A percentile compares a stretch with the other conserved stretches of the same genome.
These are phyloP conservation scores for Hoplostethus mediterraneus DNA, from an alignment of 2,797 vertebrate species.

Conservation along the genomic window DNA sequence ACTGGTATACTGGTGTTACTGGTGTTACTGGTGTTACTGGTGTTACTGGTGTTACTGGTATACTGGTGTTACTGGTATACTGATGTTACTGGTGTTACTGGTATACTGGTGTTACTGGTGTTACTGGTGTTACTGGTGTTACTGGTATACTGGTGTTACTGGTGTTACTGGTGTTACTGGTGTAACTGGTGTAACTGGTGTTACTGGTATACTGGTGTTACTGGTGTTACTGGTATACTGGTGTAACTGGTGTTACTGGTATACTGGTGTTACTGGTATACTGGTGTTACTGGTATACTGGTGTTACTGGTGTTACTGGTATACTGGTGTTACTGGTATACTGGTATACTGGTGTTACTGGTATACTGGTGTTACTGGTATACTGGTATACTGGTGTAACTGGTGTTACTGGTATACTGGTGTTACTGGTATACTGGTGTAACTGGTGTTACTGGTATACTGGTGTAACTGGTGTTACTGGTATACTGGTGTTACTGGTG, in stretches of 20 bases:
- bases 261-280: too few relatives aligned
- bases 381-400: slow-evolving; percentile 18
- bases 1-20: too few relatives aligned
- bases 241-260: background rate
- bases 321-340: background rate
- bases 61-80: background rate
- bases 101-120: too few relatives aligned
- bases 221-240: background rate
- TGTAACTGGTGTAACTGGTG: too few relatives aligned
- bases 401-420: background rate
- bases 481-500: background rate
- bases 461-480: slow-evolving; percentile 13
- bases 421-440: background rate
- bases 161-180: too few relatives aligned
- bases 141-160: background rate
- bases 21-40: too few relatives aligned
- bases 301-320: slow-evolving; percentile 14
- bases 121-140: slow-evolving; percentile 15
- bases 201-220: slow-evolving; percentile 20
- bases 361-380: too few relatives aligned
- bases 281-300: slow-evolving; percentile 1
- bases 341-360: too few relatives aligned
- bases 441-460: background rate
- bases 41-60: slow-evolving; percentile 11
- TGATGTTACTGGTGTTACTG: too few relatives aligned